phyloP scores from a whole-genome alignment of 2,113 vertebrate species.

The Pagrus major region DNA sequence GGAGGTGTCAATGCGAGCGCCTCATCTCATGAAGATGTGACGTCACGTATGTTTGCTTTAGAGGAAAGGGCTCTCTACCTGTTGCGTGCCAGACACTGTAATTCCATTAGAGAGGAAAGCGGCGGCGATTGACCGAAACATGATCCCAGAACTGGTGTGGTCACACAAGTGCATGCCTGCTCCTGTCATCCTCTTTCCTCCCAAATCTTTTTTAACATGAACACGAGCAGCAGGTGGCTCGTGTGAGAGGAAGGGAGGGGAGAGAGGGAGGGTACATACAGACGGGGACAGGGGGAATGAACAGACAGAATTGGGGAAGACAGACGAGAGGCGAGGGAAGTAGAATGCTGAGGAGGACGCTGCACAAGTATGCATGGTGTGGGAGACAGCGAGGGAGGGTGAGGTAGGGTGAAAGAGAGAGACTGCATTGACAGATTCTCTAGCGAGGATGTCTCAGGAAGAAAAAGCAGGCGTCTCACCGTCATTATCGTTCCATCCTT shows the following conservation, averaged over 20 bases:
- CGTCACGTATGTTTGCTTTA: conserved; percentile 35
- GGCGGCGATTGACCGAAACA: conserved; percentile 40
- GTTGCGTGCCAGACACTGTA: conserved; percentile 75
- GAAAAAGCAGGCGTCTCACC: conserved; percentile 75
- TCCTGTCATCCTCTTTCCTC: conserved; percentile 35
- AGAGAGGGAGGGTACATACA: conserved; percentile 39
- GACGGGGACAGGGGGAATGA: conserved; percentile 29
- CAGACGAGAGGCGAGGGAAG: conserved; percentile 51
- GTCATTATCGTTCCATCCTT: conserved; percentile 73
- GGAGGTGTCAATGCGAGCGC: conserved; percentile 23
- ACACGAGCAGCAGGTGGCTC: conserved; percentile 77
- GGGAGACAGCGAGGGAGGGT: conserved; percentile 49
- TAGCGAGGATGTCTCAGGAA: conserved; percentile 33
- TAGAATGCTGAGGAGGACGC: conserved; percentile 56
- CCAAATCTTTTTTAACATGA: conserved; percentile 55
- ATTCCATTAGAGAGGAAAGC: conserved; percentile 61
- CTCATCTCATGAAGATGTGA: conserved; percentile 36
- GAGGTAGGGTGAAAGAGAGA: conserved; percentile 57
- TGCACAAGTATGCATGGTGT: conserved; percentile 64
- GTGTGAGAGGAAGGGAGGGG: conserved; percentile 26
- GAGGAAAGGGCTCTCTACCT: conserved; percentile 77
- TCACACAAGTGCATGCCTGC: conserved; percentile 57
- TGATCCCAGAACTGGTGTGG: conserved; percentile 45
- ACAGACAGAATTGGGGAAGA: conserved; percentile 55
- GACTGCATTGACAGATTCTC: conserved; percentile 69